Percentiles rank a stretch among this genome's conserved stretches.
Conservation (phyloP, 2,113 vertebrate genomes). For the Corydoras sp. region DNA sequence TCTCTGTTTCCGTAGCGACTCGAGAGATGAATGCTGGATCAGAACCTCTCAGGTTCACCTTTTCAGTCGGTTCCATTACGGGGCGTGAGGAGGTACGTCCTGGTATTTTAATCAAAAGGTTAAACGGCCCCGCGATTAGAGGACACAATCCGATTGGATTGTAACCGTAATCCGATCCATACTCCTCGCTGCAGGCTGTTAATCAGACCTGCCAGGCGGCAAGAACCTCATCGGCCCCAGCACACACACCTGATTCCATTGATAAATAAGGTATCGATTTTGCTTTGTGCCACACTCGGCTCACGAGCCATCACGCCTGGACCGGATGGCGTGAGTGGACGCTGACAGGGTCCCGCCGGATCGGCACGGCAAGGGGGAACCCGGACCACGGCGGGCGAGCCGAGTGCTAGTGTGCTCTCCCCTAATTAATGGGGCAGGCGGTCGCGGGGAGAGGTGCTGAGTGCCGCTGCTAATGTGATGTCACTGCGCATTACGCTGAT, state of each 20-base stretch:
- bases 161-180: slow-evolving; percentile 44
- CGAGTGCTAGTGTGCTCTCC: slow-evolving; percentile 50
- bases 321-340: slow-evolving; percentile 22
- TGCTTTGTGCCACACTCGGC: slow-evolving; percentile 26
- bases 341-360: slow-evolving; percentile 25
- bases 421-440: slow-evolving; percentile 58
- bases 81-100: too few species aligned
- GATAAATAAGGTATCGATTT: slow-evolving; percentile 54
- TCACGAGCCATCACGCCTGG: slow-evolving; percentile 36
- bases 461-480: slow-evolving; percentile 60
- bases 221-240: slow-evolving; percentile 18
- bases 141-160: slow-evolving; percentile 1
- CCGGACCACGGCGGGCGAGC: slow-evolving; percentile 25
- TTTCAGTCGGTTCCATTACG: too few species aligned
- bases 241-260: slow-evolving; percentile 43
- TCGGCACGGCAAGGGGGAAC: slow-evolving; percentile 3
- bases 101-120: too few species aligned
- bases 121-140: not conserved
- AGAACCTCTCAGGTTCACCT: too few species aligned
- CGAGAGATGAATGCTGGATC: too few species aligned
- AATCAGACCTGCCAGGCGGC: slow-evolving; percentile 35
- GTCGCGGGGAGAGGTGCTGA: slow-evolving; percentile 49
- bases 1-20: too few species aligned
- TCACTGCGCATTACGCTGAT: slow-evolving; percentile 63
- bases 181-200: slow-evolving; percentile 11